Conservation (phyloP, 2,888 invertebrate species). For the Eilema caniola region DNA sequence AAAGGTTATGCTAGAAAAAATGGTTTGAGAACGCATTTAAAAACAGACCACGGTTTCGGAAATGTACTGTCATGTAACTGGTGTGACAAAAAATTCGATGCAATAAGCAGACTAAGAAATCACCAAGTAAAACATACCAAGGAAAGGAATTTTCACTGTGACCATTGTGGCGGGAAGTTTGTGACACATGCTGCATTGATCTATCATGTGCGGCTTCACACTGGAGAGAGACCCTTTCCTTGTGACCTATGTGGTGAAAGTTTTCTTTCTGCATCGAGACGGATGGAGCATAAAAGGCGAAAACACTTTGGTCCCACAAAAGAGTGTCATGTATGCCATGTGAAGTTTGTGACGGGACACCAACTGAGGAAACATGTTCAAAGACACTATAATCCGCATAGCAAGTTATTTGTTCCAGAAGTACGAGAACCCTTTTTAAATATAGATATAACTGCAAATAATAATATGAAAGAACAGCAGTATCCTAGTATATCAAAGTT, state of each 20-base stretch:
- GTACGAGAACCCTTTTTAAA: slow-evolving; percentile 25
- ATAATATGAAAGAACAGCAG: slow-evolving; percentile 36
- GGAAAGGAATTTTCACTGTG: slow-evolving; percentile 73
- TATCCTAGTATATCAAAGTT: slow-evolving; percentile 44
- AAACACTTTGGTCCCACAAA: slow-evolving; percentile 73
- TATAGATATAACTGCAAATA: slow-evolving; percentile 26
- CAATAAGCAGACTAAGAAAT: slow-evolving; percentile 67
- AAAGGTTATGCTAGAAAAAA: slow-evolving; percentile 71
- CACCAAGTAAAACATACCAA: slow-evolving; percentile 78
- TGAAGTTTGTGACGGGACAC: slow-evolving; percentile 66
- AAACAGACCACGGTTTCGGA: slow-evolving; percentile 72
- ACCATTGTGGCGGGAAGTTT: slow-evolving; percentile 72
- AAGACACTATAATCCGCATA: slow-evolving; percentile 74
- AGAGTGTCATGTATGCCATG: slow-evolving; percentile 70
- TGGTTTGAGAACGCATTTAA: slow-evolving; percentile 69
- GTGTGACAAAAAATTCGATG: slow-evolving; percentile 76
- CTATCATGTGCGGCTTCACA: slow-evolving; percentile 75
- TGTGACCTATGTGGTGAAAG: slow-evolving; percentile 76
- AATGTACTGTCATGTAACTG: slow-evolving; percentile 68
- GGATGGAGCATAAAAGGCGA: slow-evolving; percentile 71
- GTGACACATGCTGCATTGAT: slow-evolving; percentile 73
- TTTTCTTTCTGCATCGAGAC: slow-evolving; percentile 74
- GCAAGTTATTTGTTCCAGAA: slow-evolving; percentile 68
- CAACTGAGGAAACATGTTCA: slow-evolving; percentile 67
- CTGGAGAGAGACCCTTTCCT: slow-evolving; percentile 75